A percentile compares a stretch with the other conserved stretches of the same genome.
phyloP scores from a whole-genome alignment of 2,797 vertebrate genomes.

The Crypturellus tataupa region DNA sequence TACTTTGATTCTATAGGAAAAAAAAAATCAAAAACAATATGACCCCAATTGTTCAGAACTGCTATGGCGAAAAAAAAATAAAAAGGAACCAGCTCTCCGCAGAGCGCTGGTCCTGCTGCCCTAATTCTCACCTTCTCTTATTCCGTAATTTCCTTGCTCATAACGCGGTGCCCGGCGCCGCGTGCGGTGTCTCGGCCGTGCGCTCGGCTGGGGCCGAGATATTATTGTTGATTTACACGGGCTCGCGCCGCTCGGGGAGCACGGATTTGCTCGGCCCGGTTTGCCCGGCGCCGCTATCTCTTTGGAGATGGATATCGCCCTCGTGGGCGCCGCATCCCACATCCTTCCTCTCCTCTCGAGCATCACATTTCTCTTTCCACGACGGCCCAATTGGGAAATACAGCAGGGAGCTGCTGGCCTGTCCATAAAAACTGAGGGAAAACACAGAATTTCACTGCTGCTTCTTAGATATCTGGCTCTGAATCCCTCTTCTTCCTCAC shows the following conservation, averaged over 20 bases:
- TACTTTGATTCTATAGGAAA: slow-evolving; percentile 43
- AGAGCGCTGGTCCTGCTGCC: slow-evolving; percentile 58
- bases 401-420: background rate
- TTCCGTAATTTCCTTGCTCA: slow-evolving; percentile 68
- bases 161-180: slow-evolving; percentile 37
- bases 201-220: slow-evolving; percentile 31
- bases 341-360: slow-evolving; percentile 11
- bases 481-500: background rate
- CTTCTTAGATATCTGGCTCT: background rate
- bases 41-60: slow-evolving; percentile 66
- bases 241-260: slow-evolving; percentile 50
- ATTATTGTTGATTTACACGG: slow-evolving; percentile 69
- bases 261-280: slow-evolving; percentile 54
- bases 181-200: slow-evolving; percentile 61
- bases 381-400: slow-evolving; percentile 45
- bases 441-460: background rate
- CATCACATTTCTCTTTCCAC: background rate
- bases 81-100: slow-evolving; percentile 9
- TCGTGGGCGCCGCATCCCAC: slow-evolving; percentile 29
- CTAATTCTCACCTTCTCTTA: slow-evolving; percentile 74
- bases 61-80: background rate
- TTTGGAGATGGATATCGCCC: slow-evolving; percentile 49
- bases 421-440: too few relatives aligned
- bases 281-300: slow-evolving; percentile 58
- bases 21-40: slow-evolving; percentile 61